These are phyloP conservation scores for Lasioglossum villosulum DNA, from an alignment of 2,888 invertebrate species.

Conservation along the genomic window DNA sequence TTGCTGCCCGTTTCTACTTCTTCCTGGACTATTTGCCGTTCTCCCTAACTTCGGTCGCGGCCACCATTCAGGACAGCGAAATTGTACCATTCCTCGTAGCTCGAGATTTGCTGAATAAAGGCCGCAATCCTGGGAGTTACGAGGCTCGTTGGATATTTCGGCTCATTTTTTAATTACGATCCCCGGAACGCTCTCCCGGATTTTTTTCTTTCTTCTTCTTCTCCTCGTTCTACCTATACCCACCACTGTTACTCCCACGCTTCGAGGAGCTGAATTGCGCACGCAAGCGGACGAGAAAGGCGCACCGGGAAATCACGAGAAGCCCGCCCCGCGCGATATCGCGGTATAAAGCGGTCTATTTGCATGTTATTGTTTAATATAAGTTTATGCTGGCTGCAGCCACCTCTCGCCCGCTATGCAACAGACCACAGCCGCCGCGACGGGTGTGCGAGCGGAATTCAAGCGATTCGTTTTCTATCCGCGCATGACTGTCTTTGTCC, in stretches of 20 bases:
- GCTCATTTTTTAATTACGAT: slow-evolving; percentile 56
- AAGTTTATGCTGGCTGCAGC: slow-evolving; percentile 76
- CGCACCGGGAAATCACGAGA: slow-evolving; percentile 27
- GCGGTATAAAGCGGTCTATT: slow-evolving; percentile 75
- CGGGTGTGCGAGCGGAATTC: slow-evolving; percentile 9
- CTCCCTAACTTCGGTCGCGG: not conserved
- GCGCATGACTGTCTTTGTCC: slow-evolving; percentile 37
- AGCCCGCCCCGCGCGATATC: not conserved
- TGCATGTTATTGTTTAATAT: slow-evolving; percentile 82
- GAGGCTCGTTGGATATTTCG: slow-evolving; percentile 45
- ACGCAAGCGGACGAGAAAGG: not conserved
- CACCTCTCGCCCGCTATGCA: slow-evolving; percentile 21
- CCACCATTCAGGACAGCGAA: not conserved
- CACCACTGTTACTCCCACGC: not conserved
- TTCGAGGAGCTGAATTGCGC: not conserved
- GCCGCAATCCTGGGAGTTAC: slow-evolving; percentile 45
- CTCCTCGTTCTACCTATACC: not conserved
- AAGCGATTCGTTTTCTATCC: slow-evolving; percentile 51
- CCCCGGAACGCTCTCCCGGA: slow-evolving; percentile 11
- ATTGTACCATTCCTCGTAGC: slow-evolving; percentile 30
- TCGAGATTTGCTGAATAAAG: slow-evolving; percentile 47
- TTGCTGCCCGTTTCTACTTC: not conserved
- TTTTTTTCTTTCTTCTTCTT: not conserved
- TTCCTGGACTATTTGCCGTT: slow-evolving; percentile 1
- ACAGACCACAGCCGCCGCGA: not conserved